Evolutionary conservation across 2,888 invertebrate genomes (phyloP).

Genomic region (Glaucopsyche alexis): DNA sequence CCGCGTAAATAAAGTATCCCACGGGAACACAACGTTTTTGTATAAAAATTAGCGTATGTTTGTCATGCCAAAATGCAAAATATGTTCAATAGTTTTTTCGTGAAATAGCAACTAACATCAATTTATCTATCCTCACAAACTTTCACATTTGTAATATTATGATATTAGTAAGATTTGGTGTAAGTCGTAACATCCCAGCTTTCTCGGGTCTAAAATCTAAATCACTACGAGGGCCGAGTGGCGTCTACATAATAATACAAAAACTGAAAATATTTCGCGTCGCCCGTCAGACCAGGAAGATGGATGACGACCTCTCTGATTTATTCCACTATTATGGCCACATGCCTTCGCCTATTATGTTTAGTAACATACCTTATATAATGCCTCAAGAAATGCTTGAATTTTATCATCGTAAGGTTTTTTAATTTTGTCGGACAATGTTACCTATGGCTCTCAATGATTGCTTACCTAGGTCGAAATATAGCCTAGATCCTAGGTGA

Average conservation of each 20-base stretch:
- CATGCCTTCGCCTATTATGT: constrained; percentile 32
- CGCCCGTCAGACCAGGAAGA: constrained; percentile 47
- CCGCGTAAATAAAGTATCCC: no score
- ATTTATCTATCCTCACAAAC: no score
- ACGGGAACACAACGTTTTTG: no score
- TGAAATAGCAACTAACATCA: no score
- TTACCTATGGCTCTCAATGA: neutral
- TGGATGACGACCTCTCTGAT: constrained; percentile 55
- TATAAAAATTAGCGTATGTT: no score
- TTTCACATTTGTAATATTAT: no score
- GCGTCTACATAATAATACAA: constrained; percentile 48
- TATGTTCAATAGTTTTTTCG: no score
- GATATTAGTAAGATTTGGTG: no score
- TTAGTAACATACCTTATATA: constrained; percentile 32
- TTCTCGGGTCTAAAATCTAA: neutral
- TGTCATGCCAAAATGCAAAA: no score
- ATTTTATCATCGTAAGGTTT: neutral
- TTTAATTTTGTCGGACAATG: neutral
- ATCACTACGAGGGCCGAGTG: neutral
- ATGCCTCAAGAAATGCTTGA: constrained; percentile 18
- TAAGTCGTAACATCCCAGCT: constrained; percentile 1
- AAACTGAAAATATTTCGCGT: constrained; percentile 50
- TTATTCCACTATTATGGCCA: constrained; percentile 47
- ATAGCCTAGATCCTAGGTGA: no score
- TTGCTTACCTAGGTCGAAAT: no score